These are phyloP conservation scores for Semicossyphus pulcher DNA, from an alignment of 2,113 vertebrate species.

Conservation along the genomic window DNA sequence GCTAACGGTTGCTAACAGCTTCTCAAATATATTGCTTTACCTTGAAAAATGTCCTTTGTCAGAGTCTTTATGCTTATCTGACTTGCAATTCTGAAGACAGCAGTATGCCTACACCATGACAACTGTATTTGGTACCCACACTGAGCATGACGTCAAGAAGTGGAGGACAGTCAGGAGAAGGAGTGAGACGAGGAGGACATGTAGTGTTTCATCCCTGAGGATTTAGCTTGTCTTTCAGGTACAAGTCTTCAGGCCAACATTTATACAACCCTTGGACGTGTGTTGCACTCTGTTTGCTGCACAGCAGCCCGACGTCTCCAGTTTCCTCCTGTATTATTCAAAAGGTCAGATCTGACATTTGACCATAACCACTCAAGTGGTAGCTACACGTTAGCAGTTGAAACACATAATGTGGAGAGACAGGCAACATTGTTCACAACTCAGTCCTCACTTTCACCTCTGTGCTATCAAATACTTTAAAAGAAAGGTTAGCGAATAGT, in stretches of 20 bases:
- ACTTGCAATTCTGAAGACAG: too few species aligned
- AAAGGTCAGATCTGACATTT: constrained; percentile 65
- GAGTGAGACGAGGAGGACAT: background rate
- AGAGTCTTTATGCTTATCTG: too few species aligned
- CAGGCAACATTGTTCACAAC: background rate
- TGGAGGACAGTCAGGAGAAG: background rate
- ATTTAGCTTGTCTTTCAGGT: constrained; percentile 40
- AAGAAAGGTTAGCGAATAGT: too few species aligned
- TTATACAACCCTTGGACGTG: constrained; percentile 39
- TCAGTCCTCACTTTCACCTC: background rate
- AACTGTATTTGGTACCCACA: too few species aligned
- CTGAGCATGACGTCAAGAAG: background rate
- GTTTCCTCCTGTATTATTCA: constrained; percentile 79
- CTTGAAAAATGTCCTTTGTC: too few species aligned
- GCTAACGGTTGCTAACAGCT: too few species aligned
- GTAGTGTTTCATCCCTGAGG: background rate
- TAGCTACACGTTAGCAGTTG: background rate
- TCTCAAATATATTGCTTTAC: too few species aligned
- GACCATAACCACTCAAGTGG: constrained; percentile 55
- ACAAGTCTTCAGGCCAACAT: background rate
- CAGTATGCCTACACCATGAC: too few species aligned
- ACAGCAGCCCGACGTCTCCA: constrained; percentile 51
- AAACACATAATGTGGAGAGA: background rate
- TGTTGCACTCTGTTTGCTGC: constrained; percentile 32
- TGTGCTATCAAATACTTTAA: background rate